Evolutionary conservation across 2,113 vertebrate genomes (phyloP), one percentile per base, ranked within the genome.

Genomic region (Pomatorhinus ruficollis): DNA sequence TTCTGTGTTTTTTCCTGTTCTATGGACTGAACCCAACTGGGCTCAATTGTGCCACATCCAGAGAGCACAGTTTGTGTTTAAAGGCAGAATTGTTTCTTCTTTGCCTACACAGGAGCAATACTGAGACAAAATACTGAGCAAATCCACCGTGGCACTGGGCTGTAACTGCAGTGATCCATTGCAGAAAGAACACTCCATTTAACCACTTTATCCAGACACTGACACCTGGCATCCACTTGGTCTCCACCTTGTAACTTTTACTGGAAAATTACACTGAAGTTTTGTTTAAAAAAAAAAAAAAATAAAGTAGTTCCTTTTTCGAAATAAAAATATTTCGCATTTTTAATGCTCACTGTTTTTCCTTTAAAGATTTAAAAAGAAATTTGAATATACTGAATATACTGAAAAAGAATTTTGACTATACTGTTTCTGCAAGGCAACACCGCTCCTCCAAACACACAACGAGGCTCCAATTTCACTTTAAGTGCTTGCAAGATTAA

Each of bases 1-100:
- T 2, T 0, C 37, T 3, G 2, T 9, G 1, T 7, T 8, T 39
- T 35, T 35, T 20, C 60, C 39, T 57, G 0, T 23, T 19, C 1
- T 12, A 2, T 2, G 17, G 44, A 23, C 61, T 6, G 25, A 83
- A 44, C 33, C 64, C 11, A 74, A 31, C 15, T 16, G 1, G 1
- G n/a, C 27, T 53, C 44, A 54, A 18, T 4, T 44, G 44, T 60
- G 82, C 57, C 69, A 24, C 57, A 27, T 54, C 65, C 28, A 44
- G 81, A 49, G 14, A 64, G 65, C 50, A 21, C 27, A 40, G 54
- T 79, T 44, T 60, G 70, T 76, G 78, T 87, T 87, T 76, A 68
- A 75, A 91, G 82, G 40, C 75, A 80, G 74, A 72, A 60, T 54
- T 79, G 40, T 72, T 83, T 68, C 22, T 74, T 28, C 63, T 42